Base-by-base conservation (phyloP, 2,797 vertebrate genomes). In the Brachymystax lenok region DNA sequence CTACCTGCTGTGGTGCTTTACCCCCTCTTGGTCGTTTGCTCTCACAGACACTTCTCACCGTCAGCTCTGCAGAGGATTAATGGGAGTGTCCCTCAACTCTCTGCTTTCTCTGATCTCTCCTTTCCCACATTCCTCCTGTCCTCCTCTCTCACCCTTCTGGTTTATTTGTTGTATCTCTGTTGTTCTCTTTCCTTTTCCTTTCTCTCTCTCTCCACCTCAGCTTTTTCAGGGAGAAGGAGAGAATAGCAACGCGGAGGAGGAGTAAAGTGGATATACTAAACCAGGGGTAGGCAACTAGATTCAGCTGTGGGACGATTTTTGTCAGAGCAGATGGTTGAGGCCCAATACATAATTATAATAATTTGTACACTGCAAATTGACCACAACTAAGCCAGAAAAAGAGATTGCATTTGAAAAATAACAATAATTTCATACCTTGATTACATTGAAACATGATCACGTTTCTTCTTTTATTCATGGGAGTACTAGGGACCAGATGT, bases 1-100 rank as follows among this genome's bases (percentile, higher is more conserved):
- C 66, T 72, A 69, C 78, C 80, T 80, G 77, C 77, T 83, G 82
- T 72, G 75, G 69, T 75, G 46, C 8, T 74, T 88, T 76, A 61
- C 82, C 79, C 77, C 68, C 71, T 72, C 73, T 76, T 35, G 33
- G 68, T 69, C 1, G 10, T 46, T 69, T 35, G 56, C 72, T 78
- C 63, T 77, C 66, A 72, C 75, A 83, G 76, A 82, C 87, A 80
- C 74, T 40, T 82, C 17, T 61, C 21, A 21, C 59, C 59, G n/a
- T 10, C 59, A 24, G 21, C 77, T 71, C 79, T 72, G 17, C 79
- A 77, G 69, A 70, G 68, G 59, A 77, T 59, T 61, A 77, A 61
- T 40, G 5, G 16, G 67, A 73, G 54, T 71, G 82, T 79, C 33
- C 12, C 82, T 80, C 67, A 67, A 61, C 85, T 75, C 16, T 4